Evolutionary conservation across 2,888 invertebrate genomes (phyloP).

Genomic region (Drosophila nigritarsus): DNA sequence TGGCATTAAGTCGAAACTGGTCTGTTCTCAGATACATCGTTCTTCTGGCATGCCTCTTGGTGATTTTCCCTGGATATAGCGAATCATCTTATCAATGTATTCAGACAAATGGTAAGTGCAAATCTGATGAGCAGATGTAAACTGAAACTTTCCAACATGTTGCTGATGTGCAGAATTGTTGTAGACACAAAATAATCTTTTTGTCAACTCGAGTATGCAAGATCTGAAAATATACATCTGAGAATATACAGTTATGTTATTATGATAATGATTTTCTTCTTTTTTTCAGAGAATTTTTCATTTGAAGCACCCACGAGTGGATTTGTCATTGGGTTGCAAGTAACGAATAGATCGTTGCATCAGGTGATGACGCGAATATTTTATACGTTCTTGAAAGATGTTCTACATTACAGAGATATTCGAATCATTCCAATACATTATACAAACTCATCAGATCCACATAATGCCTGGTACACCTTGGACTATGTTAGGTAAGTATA

Average conservation of each 20-base stretch:
- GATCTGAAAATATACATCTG: background rate
- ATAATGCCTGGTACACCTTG: constrained; percentile 46
- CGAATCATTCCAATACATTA: constrained; percentile 82
- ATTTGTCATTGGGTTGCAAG: constrained; percentile 85
- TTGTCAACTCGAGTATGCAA: background rate
- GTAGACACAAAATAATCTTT: background rate
- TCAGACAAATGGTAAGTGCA: constrained; percentile 25
- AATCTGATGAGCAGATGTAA: background rate
- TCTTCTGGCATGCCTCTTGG: constrained; percentile 7
- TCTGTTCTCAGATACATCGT: background rate
- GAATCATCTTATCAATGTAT: constrained; percentile 24
- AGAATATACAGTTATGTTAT: background rate
- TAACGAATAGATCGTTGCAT: constrained; percentile 87
- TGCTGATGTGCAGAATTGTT: constrained; percentile 4
- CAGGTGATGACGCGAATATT: constrained; percentile 87
- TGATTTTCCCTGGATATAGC: constrained; percentile 7
- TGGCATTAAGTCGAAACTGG: constrained; percentile 16
- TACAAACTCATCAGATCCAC: constrained; percentile 26
- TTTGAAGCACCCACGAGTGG: constrained; percentile 8
- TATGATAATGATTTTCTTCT: background rate
- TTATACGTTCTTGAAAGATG: constrained; percentile 86
- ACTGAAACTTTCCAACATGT: background rate
- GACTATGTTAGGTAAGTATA: constrained; percentile 62
- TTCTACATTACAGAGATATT: constrained; percentile 85
- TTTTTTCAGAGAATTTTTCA: constrained; percentile 23